These are phyloP conservation scores for Schmidtea mediterranea DNA, from an alignment of 1,140 invertebrate genomes.

Conservation along the genomic window DNA sequence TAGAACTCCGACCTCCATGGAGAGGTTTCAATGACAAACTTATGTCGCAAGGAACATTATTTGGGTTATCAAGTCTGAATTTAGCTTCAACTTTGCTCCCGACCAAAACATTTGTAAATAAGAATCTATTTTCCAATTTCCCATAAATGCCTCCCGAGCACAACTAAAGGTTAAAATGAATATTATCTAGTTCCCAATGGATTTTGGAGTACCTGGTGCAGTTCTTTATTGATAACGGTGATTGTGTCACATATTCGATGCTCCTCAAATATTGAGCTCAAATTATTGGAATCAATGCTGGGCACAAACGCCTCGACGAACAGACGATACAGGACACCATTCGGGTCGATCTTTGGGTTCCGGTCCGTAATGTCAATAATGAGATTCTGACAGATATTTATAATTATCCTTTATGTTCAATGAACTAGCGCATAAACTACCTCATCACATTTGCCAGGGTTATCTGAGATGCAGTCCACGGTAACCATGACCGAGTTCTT, in stretches of 20 bases:
- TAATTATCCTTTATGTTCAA: background rate
- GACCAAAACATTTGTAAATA: slow-evolving; percentile 27
- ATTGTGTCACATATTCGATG: slow-evolving; percentile 14
- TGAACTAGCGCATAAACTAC: slow-evolving; percentile 9
- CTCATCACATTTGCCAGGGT: slow-evolving; percentile 18
- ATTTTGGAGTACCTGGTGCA: background rate
- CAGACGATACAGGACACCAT: slow-evolving; percentile 22
- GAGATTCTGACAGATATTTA: slow-evolving; percentile 18
- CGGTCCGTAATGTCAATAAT: slow-evolving; percentile 21
- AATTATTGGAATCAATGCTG: slow-evolving; percentile 17
- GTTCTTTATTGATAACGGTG: background rate
- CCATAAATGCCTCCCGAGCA: slow-evolving; percentile 20
- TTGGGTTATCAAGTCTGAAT: slow-evolving; percentile 24
- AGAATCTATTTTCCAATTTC: slow-evolving; percentile 24
- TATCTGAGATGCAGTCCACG: slow-evolving; percentile 23
- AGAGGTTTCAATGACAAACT: background rate
- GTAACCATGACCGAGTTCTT: slow-evolving; percentile 18
- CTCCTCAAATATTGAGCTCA: slow-evolving; percentile 26
- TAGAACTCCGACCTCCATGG: slow-evolving; percentile 10
- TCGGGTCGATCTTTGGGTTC: slow-evolving; percentile 16
- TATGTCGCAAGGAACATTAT: slow-evolving; percentile 13
- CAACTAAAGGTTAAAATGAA: no score
- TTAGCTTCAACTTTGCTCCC: slow-evolving; percentile 22
- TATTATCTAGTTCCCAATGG: no score
- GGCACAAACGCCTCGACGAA: slow-evolving; percentile 23